Evolutionary conservation across 2,888 invertebrate species (phyloP).

Genomic region (Thymelicus lineola): DNA sequence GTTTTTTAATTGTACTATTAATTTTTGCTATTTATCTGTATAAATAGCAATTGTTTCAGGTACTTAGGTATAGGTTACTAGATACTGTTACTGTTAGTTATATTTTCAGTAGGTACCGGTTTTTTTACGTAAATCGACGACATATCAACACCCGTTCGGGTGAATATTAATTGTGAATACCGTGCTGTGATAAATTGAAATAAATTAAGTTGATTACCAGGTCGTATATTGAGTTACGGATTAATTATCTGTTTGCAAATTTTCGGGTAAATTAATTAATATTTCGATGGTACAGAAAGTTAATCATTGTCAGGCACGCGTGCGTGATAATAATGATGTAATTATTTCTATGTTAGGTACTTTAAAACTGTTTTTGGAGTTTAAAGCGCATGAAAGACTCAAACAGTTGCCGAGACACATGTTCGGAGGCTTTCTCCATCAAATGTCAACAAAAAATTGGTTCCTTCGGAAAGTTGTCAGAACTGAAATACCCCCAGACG

Average conservation of each 20-base stretch:
- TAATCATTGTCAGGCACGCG: conserved; percentile 24
- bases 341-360: background rate
- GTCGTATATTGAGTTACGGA: conserved; percentile 26
- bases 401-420: too few species aligned
- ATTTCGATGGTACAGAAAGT: conserved; percentile 18
- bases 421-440: too few species aligned
- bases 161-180: conserved; percentile 14
- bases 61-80: too few species aligned
- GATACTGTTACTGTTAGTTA: too few species aligned
- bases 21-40: too few species aligned
- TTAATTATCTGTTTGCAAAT: conserved; percentile 32
- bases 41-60: too few species aligned
- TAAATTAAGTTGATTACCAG: conserved; percentile 15
- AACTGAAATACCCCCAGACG: too few species aligned
- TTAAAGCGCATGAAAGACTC: too few species aligned
- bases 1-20: too few species aligned
- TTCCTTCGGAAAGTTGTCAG: too few species aligned
- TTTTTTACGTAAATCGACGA: conserved; percentile 19
- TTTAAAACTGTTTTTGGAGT: background rate
- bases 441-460: too few species aligned
- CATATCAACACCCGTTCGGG: background rate
- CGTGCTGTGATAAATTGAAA: conserved; percentile 25
- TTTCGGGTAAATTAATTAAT: conserved; percentile 28
- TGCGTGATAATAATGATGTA: conserved; percentile 3
- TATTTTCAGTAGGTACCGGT: conserved; percentile 43